Evolutionary conservation across 1,140 invertebrate genomes (phyloP).

Genomic region (Drosophila pectinifera): DNA sequence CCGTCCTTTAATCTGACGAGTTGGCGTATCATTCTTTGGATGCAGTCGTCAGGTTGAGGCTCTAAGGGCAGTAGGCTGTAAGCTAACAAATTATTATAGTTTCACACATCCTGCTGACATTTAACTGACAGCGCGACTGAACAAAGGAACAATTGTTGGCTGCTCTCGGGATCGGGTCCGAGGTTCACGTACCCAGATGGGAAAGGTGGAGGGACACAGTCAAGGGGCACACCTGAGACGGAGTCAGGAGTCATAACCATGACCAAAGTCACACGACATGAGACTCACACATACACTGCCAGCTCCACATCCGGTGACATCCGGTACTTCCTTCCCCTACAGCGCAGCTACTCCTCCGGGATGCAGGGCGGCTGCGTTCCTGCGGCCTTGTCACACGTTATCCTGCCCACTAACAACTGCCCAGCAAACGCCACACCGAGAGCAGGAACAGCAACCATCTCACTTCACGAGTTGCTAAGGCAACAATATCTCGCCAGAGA

Average conservation of each 20-base stretch:
- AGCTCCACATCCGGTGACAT: constrained; percentile 79
- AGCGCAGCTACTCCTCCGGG: constrained; percentile 13
- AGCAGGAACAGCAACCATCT: constrained; percentile 37
- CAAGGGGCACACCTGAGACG: constrained; percentile 49
- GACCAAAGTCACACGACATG: constrained; percentile 78
- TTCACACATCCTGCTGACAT: constrained; percentile 71
- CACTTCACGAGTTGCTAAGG: constrained; percentile 68
- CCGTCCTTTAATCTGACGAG: not conserved
- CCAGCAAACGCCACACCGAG: constrained; percentile 40
- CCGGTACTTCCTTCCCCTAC: constrained; percentile 70
- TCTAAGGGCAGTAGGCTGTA: constrained; percentile 1
- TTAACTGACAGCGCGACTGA: constrained; percentile 64
- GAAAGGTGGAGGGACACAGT: constrained; percentile 23
- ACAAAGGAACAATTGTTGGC: constrained; percentile 59
- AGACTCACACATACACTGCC: constrained; percentile 40
- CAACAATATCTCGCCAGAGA: constrained; percentile 62
- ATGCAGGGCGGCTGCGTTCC: constrained; percentile 56
- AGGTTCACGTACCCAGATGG: not conserved
- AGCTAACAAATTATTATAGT: constrained; percentile 69
- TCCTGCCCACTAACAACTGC: constrained; percentile 57
- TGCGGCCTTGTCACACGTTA: constrained; percentile 78
- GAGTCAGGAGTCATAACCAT: constrained; percentile 72
- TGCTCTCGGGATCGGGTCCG: constrained; percentile 6
- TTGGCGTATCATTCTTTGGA: not conserved
- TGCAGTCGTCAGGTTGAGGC: not conserved